These are phyloP conservation scores for Toxostoma redivivum DNA, from an alignment of 2,113 vertebrate genomes.

Conservation along the genomic window DNA sequence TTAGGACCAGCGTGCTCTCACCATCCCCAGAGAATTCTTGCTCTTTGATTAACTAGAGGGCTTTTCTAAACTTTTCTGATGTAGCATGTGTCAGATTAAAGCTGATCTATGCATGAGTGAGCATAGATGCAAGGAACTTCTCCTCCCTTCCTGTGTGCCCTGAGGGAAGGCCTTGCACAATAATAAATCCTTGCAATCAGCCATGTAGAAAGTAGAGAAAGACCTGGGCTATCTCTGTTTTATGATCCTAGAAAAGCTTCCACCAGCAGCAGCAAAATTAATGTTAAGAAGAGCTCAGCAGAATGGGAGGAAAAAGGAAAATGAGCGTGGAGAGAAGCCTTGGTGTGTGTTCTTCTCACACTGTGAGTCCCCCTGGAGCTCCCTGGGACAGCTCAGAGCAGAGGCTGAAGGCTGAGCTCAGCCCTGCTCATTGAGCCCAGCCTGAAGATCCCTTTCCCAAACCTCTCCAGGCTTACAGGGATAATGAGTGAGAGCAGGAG, in stretches of 20 bases:
- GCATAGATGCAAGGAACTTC: slow-evolving; percentile 10
- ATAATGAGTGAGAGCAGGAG: background rate
- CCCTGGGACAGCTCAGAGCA: background rate
- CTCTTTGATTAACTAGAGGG: background rate
- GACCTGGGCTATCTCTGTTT: background rate
- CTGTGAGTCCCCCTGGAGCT: accelerated
- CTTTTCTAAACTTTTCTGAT: slow-evolving; percentile 5
- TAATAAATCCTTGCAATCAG: background rate
- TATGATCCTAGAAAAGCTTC: background rate
- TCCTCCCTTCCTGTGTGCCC: slow-evolving; percentile 24
- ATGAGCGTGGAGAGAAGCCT: background rate
- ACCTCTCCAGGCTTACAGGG: background rate
- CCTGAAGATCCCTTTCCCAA: background rate
- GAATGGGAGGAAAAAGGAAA: background rate
- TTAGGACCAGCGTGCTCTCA: accelerated
- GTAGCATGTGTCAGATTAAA: background rate
- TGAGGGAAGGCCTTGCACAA: background rate
- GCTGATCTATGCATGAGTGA: background rate
- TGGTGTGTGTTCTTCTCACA: background rate
- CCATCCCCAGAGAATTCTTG: background rate
- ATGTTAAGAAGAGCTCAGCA: background rate
- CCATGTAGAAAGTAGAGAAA: background rate
- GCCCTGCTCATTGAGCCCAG: background rate
- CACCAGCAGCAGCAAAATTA: background rate
- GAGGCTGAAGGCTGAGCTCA: background rate